Percentiles rank a stretch among this genome's conserved stretches.
Conservation (phyloP, 2,113 vertebrate species). For the Gnathonemus longibarbis region DNA sequence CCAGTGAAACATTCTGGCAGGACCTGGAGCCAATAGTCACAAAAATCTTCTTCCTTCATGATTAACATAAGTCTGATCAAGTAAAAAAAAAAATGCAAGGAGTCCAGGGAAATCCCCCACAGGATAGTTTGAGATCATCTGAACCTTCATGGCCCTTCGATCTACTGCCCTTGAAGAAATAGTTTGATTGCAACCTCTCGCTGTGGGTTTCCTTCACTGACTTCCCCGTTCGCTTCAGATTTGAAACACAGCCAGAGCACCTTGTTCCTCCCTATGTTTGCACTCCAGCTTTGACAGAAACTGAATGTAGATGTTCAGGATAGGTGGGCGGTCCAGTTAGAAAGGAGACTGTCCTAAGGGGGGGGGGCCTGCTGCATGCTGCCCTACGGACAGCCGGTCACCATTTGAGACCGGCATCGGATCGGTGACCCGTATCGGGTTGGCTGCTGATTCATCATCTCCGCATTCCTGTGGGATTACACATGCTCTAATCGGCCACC, state of each 20-base stretch:
- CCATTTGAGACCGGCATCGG: not conserved
- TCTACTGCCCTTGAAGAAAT: not conserved
- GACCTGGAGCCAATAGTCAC: not conserved
- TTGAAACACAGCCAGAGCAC: not conserved
- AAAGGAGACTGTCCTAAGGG: not conserved
- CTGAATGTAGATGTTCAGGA: constrained; percentile 2
- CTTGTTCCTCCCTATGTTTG: not conserved
- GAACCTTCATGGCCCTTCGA: not conserved
- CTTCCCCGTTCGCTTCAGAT: not conserved
- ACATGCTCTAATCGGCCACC: not conserved
- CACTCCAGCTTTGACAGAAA: not conserved
- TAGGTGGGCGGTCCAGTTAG: not conserved
- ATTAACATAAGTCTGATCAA: not conserved
- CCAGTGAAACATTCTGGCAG: not conserved
- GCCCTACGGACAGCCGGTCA: not conserved
- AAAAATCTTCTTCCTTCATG: not conserved
- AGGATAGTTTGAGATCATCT: not conserved
- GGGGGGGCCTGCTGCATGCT: not conserved
- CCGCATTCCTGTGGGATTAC: constrained; percentile 3
- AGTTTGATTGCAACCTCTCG: not conserved
- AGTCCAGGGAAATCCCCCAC: not conserved
- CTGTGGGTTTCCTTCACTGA: not conserved
- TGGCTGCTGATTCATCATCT: not conserved
- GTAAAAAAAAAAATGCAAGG: not conserved
- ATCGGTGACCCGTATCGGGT: not conserved